These are phyloP conservation scores for Gymnogyps californianus DNA, from an alignment of 2,113 vertebrate species.

Conservation along the genomic window DNA sequence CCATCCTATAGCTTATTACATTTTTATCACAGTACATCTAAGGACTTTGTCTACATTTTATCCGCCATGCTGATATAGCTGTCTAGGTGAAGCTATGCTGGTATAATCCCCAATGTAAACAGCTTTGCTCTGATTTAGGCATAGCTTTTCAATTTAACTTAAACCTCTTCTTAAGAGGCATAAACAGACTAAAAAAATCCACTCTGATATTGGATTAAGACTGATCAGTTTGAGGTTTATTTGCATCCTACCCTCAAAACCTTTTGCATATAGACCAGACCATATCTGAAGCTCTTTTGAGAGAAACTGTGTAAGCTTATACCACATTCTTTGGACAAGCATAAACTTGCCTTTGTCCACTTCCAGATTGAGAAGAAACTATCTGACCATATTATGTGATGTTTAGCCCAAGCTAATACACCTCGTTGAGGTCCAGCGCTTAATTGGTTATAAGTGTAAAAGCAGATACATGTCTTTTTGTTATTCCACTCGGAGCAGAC, in stretches of 20 bases:
- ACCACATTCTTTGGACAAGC: not conserved
- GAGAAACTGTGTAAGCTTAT: not conserved
- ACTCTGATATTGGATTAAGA: slow-evolving; percentile 9
- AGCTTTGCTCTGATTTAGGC: not conserved
- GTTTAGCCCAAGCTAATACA: not conserved
- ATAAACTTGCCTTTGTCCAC: not conserved
- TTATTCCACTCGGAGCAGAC: not conserved
- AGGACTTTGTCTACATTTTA: not conserved
- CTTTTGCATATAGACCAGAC: not conserved
- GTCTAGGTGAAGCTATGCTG: not conserved
- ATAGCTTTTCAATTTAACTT: slow-evolving; percentile 16
- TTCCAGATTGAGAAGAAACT: not conserved
- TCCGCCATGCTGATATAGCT: not conserved
- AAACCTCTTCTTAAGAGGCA: slow-evolving; percentile 6
- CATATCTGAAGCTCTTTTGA: not conserved
- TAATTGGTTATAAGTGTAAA: not conserved
- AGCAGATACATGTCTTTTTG: not conserved
- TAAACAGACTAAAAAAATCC: slow-evolving; percentile 3
- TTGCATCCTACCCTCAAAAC: not conserved
- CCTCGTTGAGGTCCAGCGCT: not conserved
- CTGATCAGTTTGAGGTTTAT: not conserved
- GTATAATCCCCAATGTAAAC: not conserved
- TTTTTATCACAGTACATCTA: not conserved
- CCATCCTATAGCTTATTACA: not conserved
- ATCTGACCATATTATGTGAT: not conserved